Conservation (phyloP, 2,797 vertebrate species). For the Microctenopoma steveboyesi region DNA sequence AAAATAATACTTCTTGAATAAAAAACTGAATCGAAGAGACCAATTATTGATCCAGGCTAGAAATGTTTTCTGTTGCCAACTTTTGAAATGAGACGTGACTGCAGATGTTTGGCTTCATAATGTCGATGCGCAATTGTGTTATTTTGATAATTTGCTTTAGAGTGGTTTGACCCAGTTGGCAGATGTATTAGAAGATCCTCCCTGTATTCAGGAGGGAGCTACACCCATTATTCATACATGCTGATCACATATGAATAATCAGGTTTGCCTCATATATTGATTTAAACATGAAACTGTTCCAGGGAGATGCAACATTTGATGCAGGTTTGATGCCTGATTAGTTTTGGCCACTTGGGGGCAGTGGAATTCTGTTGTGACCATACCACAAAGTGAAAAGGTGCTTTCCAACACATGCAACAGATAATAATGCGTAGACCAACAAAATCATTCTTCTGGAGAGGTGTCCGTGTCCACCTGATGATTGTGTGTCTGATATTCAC, state of each 20-base stretch:
- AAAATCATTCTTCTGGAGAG: neutral
- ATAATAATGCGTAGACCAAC: too few species aligned
- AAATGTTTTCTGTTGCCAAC: conserved; percentile 19
- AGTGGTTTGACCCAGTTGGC: conserved; percentile 40
- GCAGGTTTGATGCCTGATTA: neutral
- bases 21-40: conserved; percentile 39
- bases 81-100: conserved; percentile 37
- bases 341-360: neutral
- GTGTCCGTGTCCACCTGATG: neutral
- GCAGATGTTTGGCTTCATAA: conserved; percentile 34
- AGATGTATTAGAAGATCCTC: conserved; percentile 2
- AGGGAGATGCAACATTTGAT: too few species aligned
- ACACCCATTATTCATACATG: conserved; percentile 17
- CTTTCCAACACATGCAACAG: neutral
- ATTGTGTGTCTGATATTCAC: neutral
- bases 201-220: conserved; percentile 17
- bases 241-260: neutral
- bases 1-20: conserved; percentile 33
- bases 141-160: conserved; percentile 22
- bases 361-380: neutral
- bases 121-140: conserved; percentile 22
- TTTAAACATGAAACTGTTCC: neutral
- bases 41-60: conserved; percentile 21
- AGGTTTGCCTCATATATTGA: too few species aligned
- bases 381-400: neutral